These are phyloP conservation scores for Yasuhikotakia modesta DNA, from an alignment of 2,797 vertebrate genomes.

Conservation along the genomic window DNA sequence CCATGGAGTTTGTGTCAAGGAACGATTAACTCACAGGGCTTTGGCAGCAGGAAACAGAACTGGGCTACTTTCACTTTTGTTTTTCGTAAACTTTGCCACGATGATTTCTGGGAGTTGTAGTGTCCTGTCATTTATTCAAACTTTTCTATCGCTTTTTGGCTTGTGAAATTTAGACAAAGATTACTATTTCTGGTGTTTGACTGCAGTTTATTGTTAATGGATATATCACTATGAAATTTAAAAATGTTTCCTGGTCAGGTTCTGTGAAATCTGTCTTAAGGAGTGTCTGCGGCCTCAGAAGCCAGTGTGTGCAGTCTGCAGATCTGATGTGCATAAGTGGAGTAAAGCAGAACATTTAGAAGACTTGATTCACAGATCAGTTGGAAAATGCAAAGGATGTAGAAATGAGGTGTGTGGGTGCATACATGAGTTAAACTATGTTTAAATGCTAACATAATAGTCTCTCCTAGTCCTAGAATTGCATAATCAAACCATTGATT, in stretches of 20 bases:
- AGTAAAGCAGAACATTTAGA: constrained; percentile 85
- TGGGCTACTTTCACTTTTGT: constrained; percentile 80
- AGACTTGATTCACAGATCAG: constrained; percentile 82
- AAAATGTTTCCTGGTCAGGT: constrained; percentile 74
- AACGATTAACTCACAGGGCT: neutral
- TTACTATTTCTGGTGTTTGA: no score
- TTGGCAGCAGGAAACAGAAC: neutral
- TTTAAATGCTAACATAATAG: no score
- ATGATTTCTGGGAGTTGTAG: constrained; percentile 74
- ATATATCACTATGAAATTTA: no score
- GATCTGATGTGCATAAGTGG: constrained; percentile 80
- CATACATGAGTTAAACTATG: no score
- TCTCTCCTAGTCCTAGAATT: no score
- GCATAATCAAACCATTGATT: no score
- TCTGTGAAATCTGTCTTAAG: constrained; percentile 92
- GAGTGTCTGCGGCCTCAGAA: constrained; percentile 93
- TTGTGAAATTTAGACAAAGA: neutral
- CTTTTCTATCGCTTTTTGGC: neutral
- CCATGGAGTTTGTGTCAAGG: neutral
- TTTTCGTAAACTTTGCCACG: constrained; percentile 66
- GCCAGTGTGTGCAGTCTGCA: constrained; percentile 93
- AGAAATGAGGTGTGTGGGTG: constrained; percentile 78
- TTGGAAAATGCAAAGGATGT: constrained; percentile 92
- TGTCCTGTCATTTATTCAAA: constrained; percentile 40
- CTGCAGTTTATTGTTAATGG: no score